A percentile compares a stretch with the other conserved stretches of the same genome.
Conservation (phyloP, 2,113 vertebrate species). For the Hemibates koningsi region DNA sequence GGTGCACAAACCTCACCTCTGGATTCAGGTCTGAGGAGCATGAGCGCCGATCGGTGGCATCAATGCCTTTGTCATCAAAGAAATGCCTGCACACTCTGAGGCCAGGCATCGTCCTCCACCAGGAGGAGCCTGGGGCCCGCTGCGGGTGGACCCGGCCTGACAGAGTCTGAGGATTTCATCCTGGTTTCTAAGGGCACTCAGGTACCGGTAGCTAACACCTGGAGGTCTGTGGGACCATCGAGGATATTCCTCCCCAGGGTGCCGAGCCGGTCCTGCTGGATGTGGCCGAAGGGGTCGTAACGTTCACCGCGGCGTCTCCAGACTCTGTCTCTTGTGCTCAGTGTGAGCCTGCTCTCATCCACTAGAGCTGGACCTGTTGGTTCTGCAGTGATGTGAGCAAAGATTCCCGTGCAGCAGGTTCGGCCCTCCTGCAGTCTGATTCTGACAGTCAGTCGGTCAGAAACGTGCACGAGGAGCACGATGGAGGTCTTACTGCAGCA, state of each 20-base stretch:
- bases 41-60: background rate
- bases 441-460: background rate
- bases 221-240: background rate
- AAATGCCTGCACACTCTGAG: background rate
- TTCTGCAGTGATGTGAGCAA: background rate
- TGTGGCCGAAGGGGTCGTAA: background rate
- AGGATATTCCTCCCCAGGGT: background rate
- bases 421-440: background rate
- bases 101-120: background rate
- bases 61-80: background rate
- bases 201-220: rapidly evolving
- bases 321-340: background rate
- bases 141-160: background rate
- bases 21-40: background rate
- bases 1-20: background rate
- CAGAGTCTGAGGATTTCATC: background rate
- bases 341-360: background rate
- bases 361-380: background rate
- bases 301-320: background rate
- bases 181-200: background rate
- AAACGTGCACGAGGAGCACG: background rate
- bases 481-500: background rate
- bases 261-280: background rate
- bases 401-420: background rate
- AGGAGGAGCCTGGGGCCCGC: background rate